Evolutionary conservation across 2,113 vertebrate species (phyloP), one percentile per base, ranked within the genome.

Genomic region (Oxygymnocypris stewartii): DNA sequence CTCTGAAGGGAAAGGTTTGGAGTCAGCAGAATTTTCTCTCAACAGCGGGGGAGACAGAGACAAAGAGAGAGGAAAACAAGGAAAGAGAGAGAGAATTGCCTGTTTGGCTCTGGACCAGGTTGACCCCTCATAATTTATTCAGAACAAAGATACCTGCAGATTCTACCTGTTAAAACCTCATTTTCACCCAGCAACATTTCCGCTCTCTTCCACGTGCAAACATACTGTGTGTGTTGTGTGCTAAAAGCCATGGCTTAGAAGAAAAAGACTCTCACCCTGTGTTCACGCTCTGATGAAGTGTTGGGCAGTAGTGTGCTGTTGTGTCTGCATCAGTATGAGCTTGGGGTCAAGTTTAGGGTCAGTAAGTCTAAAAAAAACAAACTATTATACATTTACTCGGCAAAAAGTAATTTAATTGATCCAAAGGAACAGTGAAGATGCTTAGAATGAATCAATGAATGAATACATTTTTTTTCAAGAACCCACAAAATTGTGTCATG

Each of bases 1-100:
- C 92, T 87, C 79, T 51, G 59, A 85, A 84, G 57, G 57, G 35
- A 76, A 63, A 40, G 37, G 49, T 71, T 65, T 85, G n/a, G 79
- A 83, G 79, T 88, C 84, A 89, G 89, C 86, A 76, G 44, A 78
- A 10, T 78, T 77, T 59, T 61, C 57, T 37, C 51, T 40, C 31
- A 80, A 42, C 78, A 80, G 23, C 20, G 18, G 37, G 35, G 20
- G 35, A 51, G 44, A 77, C 12, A 25, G 11, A 79, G 51, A 79
- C 28, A 77, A 9, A 77, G 74, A 79, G 31, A 79, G 54, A 51
- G n/a, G 31, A 47, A 78, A 42, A 49, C 47, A 76, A 6, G n/a
- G 37, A 69, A 9, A 28, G 42, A 73, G n/a, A 65, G 18, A 61
- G 51, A 85, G 18, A 85, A 69, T 49, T 40, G 16, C 37, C 31